A percentile compares a stretch with the other conserved stretches of the same genome.
These are phyloP conservation scores for Ailuropoda melanoleuca DNA, from an alignment of 2,113 vertebrate species.

Conservation along the genomic window DNA sequence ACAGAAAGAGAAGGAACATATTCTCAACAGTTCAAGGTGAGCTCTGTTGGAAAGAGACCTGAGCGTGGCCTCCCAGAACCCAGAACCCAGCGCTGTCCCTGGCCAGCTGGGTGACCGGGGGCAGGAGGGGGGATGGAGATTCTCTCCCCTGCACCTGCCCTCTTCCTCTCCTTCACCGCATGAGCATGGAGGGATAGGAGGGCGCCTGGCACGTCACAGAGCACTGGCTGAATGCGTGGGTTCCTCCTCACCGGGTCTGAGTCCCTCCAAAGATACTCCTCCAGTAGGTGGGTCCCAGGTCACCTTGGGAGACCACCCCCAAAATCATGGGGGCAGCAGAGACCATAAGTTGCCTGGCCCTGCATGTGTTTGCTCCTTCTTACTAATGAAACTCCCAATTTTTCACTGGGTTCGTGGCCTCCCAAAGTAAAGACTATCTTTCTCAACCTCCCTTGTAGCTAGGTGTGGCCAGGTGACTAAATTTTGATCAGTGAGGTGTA, in stretches of 20 bases:
- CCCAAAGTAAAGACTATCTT: background rate
- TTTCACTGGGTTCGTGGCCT: background rate
- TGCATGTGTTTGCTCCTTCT: background rate
- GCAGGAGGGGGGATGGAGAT: no score
- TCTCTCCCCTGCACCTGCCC: background rate
- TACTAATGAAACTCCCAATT: background rate
- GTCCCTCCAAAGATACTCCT: background rate
- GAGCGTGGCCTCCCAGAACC: background rate
- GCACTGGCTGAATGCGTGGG: background rate
- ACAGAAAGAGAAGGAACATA: background rate
- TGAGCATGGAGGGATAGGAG: background rate
- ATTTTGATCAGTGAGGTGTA: background rate
- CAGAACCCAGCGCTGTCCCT: background rate
- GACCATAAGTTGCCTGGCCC: background rate
- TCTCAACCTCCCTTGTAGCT: background rate
- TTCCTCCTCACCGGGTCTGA: background rate
- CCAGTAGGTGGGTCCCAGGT: background rate
- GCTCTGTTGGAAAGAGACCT: background rate
- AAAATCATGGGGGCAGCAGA: background rate
- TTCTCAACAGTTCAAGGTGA: background rate
- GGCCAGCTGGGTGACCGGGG: background rate
- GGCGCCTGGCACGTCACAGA: no score
- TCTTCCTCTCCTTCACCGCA: no score
- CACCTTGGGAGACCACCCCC: background rate
- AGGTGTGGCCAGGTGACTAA: background rate